Evolutionary conservation across 2,888 invertebrate species (phyloP).

Genomic region (Adineta ricciae): DNA sequence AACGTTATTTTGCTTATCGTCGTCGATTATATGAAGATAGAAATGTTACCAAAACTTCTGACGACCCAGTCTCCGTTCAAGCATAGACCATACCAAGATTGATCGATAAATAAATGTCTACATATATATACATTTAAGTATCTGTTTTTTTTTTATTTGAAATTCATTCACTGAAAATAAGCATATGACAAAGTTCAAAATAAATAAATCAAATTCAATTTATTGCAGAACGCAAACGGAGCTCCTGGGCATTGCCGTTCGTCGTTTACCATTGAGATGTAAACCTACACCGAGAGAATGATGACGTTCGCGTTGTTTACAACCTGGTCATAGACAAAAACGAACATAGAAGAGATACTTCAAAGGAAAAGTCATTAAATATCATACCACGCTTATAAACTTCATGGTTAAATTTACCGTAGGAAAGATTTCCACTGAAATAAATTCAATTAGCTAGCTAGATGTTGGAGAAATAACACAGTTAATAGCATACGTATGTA

Average conservation of each 20-base stretch:
- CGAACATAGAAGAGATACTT: neutral
- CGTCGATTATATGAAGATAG: neutral
- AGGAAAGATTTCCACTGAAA: neutral
- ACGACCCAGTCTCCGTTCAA: neutral
- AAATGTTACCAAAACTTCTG: neutral
- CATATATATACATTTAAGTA: neutral
- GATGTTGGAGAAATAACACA: no score
- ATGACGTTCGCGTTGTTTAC: conserved; percentile 7
- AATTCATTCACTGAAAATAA: neutral
- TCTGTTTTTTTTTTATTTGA: neutral
- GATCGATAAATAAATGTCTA: neutral
- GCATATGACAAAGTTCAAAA: neutral
- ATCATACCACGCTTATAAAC: neutral
- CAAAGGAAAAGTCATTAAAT: neutral
- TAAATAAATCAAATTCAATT: neutral
- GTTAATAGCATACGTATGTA: conserved; percentile 84
- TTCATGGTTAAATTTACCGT: conserved; percentile 3
- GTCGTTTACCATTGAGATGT: neutral
- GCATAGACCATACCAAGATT: neutral
- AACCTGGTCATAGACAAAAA: neutral
- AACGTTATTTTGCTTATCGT: conserved; percentile 20
- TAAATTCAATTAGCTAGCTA: neutral
- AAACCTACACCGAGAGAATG: neutral
- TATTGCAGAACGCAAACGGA: neutral
- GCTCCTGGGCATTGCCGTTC: neutral